A percentile compares a stretch with the other conserved stretches of the same genome.
Conservation (phyloP, 2,113 vertebrate species). For the Arizona elegans region DNA sequence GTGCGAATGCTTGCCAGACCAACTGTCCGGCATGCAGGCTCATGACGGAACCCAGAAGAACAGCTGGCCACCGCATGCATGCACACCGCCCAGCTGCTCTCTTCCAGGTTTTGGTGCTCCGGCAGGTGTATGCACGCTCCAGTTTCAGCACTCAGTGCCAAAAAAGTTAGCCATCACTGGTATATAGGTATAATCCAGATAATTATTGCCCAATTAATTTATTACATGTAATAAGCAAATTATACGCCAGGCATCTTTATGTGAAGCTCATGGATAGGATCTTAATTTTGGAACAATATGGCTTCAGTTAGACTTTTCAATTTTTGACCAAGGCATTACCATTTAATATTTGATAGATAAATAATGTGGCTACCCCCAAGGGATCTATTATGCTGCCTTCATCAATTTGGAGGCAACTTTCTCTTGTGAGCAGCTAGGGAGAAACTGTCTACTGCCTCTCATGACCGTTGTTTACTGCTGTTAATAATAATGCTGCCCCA, state of each 20-base stretch:
- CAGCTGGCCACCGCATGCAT: too few relatives aligned
- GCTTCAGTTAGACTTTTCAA: background rate
- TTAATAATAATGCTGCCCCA: background rate
- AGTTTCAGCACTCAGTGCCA: too few relatives aligned
- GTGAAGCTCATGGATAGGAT: background rate
- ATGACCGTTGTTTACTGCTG: background rate
- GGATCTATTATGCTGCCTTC: background rate
- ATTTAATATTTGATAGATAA: background rate
- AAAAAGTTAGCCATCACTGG: too few relatives aligned
- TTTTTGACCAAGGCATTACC: background rate
- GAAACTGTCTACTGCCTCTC: background rate
- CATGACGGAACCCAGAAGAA: too few relatives aligned
- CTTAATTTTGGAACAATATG: background rate
- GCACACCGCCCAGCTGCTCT: too few relatives aligned
- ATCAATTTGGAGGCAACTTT: background rate
- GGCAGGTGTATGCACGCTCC: too few relatives aligned
- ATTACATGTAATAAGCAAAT: background rate
- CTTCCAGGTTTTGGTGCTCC: too few relatives aligned
- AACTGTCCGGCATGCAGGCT: too few relatives aligned
- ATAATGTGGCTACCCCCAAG: background rate
- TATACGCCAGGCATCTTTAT: background rate
- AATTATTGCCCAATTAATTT: background rate
- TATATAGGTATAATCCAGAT: background rate
- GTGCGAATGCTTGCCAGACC: too few relatives aligned
- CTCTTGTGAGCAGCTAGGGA: background rate